Percentiles rank a stretch among this genome's conserved stretches.
Evolutionary conservation across 2,888 invertebrate genomes (phyloP).

Genomic region (Euplexia lucipara): DNA sequence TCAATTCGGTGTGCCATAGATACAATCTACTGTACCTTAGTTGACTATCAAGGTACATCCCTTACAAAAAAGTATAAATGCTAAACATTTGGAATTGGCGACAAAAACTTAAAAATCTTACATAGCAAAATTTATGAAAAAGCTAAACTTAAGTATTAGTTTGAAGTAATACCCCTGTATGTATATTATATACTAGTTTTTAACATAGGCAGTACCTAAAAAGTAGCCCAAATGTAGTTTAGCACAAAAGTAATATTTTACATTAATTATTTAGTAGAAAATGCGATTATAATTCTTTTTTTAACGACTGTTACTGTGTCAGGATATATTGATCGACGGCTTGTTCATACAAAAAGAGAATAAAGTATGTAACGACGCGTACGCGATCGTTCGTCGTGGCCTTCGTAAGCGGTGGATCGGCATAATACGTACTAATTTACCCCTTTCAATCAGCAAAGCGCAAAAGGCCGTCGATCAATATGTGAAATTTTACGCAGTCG

Average conservation of each 20-base stretch:
- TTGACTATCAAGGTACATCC: slow-evolving; percentile 4
- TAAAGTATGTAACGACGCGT: too few species aligned
- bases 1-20: too few species aligned
- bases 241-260: too few species aligned
- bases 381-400: too few species aligned
- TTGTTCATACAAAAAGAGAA: too few species aligned
- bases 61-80: slow-evolving; percentile 34
- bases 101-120: slow-evolving; percentile 17
- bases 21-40: background rate
- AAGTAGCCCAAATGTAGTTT: background rate
- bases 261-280: background rate
- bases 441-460: too few species aligned
- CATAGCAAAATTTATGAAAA: slow-evolving; percentile 12
- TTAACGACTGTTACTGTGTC: background rate
- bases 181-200: slow-evolving; percentile 4
- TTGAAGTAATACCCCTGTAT: slow-evolving; percentile 30
- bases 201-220: background rate
- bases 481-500: too few species aligned
- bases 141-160: background rate
- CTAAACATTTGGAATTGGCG: slow-evolving; percentile 40
- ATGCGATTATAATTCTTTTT: slow-evolving; percentile 1
- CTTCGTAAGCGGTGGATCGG: too few species aligned
- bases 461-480: too few species aligned
- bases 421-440: too few species aligned
- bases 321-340: too few species aligned